Base-by-base conservation (phyloP, 2,113 vertebrate species). In the Oreochromis spilurus region DNA sequence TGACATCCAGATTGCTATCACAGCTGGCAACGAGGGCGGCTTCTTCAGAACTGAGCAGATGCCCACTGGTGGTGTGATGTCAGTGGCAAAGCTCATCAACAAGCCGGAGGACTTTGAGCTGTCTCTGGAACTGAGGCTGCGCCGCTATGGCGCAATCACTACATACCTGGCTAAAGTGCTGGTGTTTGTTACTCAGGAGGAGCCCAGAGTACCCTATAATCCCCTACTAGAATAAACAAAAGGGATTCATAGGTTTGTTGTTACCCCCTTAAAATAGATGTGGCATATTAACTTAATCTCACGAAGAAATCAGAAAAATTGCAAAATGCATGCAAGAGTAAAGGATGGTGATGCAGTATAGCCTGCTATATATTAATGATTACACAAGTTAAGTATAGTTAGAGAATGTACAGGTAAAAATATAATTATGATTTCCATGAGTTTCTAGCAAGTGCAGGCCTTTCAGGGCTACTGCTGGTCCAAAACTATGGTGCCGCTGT, bases 151-250 rank as follows among this genome's bases (percentile, higher is more conserved):
- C 95, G 96, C 95, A 58, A 60, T 97, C 91, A 97, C 94, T 96
- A 97, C 96, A 26, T 99, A 98, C 94, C 58, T 98, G 95, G 97
- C 98, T 87, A 98, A 98, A 95, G 96, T 99, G 85, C 95, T 95
- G 88, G 95, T 99, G 95, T 99, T 99, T 95, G 97, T 99, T 58
- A 97, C 97, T 10, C 95, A 97, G 50, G 97, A 98, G 19, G 97
- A 84, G 92, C 97, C 89, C 94, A 97, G 87, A 96, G 97, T 96
- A 96, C 96, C 96, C 87, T 96, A 91, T 31, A 88, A 83, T 17
- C 79, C 92, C 38, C 40, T 79, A 3, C 70, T 91, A 80, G 94
- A 95, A 87, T 95, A 93, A 86, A 75, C 19, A 55, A 17, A 17
- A 7, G 9, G 13, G 43, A n/a, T 50, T 54, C 4, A 21, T 10